Percentiles rank a stretch among this genome's conserved stretches.
These are phyloP conservation scores for Myiopsitta monachus DNA, from an alignment of 2,113 vertebrate genomes.

Conservation along the genomic window DNA sequence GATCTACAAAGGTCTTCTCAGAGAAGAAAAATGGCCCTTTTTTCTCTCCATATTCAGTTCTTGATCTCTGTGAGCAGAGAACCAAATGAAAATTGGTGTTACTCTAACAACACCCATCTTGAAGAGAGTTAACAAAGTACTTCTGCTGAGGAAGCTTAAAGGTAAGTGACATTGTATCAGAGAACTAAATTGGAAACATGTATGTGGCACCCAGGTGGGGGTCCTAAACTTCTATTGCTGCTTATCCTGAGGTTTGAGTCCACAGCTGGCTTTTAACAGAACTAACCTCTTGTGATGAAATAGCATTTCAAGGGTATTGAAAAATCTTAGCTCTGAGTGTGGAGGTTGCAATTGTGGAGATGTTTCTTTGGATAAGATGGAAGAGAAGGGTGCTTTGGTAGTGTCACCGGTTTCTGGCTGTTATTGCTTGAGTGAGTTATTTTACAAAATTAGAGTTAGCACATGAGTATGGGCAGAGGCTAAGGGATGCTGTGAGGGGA, in stretches of 20 bases:
- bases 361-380: not conserved
- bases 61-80: not conserved
- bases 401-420: not conserved
- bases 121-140: not conserved
- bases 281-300: not conserved
- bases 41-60: not conserved
- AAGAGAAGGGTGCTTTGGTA: not conserved
- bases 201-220: not conserved
- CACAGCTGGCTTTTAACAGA: not conserved
- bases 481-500: not conserved
- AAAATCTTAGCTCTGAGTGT: not conserved
- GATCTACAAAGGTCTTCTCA: not conserved
- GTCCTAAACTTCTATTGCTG: not conserved
- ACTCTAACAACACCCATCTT: not conserved
- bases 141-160: not conserved
- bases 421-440: not conserved
- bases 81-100: not conserved
- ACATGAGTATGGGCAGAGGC: rapidly evolving
- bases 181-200: not conserved
- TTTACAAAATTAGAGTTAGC: not conserved
- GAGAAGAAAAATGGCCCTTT: not conserved
- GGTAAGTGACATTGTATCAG: not conserved
- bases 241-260: not conserved
- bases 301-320: not conserved
- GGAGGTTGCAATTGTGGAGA: not conserved